Base-by-base conservation (phyloP, 2,888 invertebrate genomes). In the Diloba caeruleocephala region DNA sequence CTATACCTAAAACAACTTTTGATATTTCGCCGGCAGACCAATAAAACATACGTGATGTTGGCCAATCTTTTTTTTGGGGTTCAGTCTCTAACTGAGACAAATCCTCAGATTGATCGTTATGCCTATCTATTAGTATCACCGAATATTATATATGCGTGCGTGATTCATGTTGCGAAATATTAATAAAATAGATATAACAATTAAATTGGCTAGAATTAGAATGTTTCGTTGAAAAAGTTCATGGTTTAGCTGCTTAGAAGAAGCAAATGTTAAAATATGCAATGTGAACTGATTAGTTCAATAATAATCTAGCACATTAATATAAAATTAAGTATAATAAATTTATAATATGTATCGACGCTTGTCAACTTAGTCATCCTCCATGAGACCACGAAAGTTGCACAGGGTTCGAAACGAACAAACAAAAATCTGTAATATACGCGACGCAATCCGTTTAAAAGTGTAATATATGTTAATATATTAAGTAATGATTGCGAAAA, bases 11-110 rank as follows among this genome's bases (percentile, higher is more conserved):
- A 82, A 79, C 78, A 71, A 79, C 85, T 87, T 78, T 88, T 88
- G 87, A 87, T 88, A 88, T 84, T 85, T 79, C 66, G 81, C 87
- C 87, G 87, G 79, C 82, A 67, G 79, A 74, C 78, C 78, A 79
- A 78, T 82, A 84, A 85, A 85, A 78, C 74, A 73, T 78, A 81
- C 78, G 75, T 78, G 76, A 74, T 74, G 70, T 69, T 72, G 33
- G 64, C 44, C 54, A 56, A 54, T 34, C 36, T 65, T 58, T 67
- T n/a, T 71, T 69, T 69, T 63, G 42, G 42, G 56, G 61, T 58
- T 56, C 62, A 48, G 48, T 57, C 42, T 46, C 34, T 53, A 26
- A 54, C 46, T 61, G 54, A 62, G 38, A 63, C 55, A 64, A 64
- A 67, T 62, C 59, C 28, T 17, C 33, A 33, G 50, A 45, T 60